phyloP scores from a whole-genome alignment of 2,797 vertebrate genomes.

The Helicolenus hilgendorfi region DNA sequence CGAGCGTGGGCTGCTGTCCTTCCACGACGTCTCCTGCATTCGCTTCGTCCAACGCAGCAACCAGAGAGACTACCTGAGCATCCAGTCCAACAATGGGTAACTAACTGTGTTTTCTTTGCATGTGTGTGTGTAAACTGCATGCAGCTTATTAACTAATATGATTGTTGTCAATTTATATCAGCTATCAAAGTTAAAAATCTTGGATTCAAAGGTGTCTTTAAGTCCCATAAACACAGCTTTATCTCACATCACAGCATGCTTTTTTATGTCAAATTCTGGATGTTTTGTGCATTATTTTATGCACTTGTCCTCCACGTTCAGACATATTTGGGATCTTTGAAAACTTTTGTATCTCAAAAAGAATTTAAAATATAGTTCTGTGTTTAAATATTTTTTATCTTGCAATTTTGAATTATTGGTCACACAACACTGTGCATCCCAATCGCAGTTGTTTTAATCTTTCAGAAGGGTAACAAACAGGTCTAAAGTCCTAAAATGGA shows the following conservation, averaged over 20 bases:
- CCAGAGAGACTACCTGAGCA: constrained; percentile 81
- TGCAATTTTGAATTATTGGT: neutral
- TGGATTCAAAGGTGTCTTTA: neutral
- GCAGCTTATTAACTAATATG: neutral
- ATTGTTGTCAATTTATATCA: neutral
- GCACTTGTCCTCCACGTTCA: neutral
- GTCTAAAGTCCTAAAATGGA: neutral
- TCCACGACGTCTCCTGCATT: constrained; percentile 75
- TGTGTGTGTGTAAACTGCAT: neutral
- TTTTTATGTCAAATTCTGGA: neutral
- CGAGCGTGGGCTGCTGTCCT: constrained; percentile 74
- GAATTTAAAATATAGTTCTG: neutral
- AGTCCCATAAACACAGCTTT: neutral
- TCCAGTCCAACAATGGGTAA: constrained; percentile 75
- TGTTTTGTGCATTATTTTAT: neutral
- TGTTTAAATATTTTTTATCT: neutral
- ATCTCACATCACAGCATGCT: neutral
- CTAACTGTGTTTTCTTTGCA: too few relatives aligned
- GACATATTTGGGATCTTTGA: neutral
- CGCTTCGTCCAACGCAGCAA: constrained; percentile 61
- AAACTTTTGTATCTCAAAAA: neutral
- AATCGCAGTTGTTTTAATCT: neutral
- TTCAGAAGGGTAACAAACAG: neutral
- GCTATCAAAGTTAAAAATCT: neutral
- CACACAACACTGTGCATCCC: neutral